These are phyloP conservation scores for Athalia cordata DNA, from an alignment of 2,888 invertebrate species.

Conservation along the genomic window DNA sequence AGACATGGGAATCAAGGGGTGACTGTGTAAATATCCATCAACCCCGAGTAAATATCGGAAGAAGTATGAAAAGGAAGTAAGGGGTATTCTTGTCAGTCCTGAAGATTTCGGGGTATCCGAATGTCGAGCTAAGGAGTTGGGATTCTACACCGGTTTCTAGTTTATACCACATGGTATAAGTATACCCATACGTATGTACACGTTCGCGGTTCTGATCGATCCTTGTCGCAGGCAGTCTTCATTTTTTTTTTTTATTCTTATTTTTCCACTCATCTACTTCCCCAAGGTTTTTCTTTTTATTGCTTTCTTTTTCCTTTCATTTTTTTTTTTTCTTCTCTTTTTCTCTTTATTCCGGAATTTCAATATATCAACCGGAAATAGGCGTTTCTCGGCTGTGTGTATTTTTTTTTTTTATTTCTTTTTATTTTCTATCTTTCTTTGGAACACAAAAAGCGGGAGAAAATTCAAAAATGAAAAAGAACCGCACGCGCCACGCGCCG, in stretches of 20 bases:
- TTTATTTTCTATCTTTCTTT: too few relatives aligned
- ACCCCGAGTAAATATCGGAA: conserved; percentile 30
- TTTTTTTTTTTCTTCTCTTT: too few relatives aligned
- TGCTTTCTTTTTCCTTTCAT: too few relatives aligned
- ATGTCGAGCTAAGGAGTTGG: neutral
- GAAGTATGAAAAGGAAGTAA: conserved; percentile 29
- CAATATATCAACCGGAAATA: conserved; percentile 44
- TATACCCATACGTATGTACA: too few relatives aligned
- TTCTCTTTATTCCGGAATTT: neutral
- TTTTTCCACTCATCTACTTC: conserved; percentile 28
- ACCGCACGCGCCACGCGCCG: conserved; percentile 5
- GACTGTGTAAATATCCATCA: conserved; percentile 27
- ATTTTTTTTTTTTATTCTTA: neutral
- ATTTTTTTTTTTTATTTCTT: neutral
- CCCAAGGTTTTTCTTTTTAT: neutral
- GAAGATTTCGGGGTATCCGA: neutral
- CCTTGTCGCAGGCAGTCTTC: too few relatives aligned
- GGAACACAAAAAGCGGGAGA: too few relatives aligned
- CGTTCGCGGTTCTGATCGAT: too few relatives aligned
- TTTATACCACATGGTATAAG: too few relatives aligned
- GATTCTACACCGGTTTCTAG: neutral
- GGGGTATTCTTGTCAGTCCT: conserved; percentile 29
- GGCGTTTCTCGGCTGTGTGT: conserved; percentile 19
- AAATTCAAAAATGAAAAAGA: too few relatives aligned
- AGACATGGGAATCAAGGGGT: conserved; percentile 28